Evolutionary conservation across 1,140 invertebrate genomes (phyloP).

Genomic region (Lamellibrachia luymesi): DNA sequence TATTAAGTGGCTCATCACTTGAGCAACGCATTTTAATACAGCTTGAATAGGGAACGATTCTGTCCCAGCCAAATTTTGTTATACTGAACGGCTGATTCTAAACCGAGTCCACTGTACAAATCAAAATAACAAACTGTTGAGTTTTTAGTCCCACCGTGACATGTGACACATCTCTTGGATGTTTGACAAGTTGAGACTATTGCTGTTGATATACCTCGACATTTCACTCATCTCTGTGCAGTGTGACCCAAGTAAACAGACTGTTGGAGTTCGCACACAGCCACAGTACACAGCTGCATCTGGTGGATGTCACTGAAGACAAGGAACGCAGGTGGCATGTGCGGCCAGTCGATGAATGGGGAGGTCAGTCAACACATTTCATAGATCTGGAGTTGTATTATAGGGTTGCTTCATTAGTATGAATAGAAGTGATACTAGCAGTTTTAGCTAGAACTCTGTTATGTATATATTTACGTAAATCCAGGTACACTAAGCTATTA

Average conservation of each 20-base stretch:
- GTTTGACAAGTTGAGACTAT: not conserved
- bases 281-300: not conserved
- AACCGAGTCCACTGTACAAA: too few species aligned
- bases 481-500: too few species aligned
- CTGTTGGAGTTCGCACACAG: not conserved
- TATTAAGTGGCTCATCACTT: too few species aligned
- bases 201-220: not conserved
- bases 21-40: too few species aligned
- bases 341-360: not conserved
- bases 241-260: not conserved
- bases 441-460: not conserved
- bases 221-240: not conserved
- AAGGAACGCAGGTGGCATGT: not conserved
- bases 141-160: too few species aligned
- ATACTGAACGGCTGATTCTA: too few species aligned
- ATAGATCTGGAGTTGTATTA: not conserved
- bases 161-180: not conserved
- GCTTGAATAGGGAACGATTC: too few species aligned
- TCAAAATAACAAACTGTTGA: too few species aligned
- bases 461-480: not conserved
- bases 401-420: not conserved
- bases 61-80: too few species aligned
- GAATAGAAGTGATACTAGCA: not conserved
- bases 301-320: not conserved
- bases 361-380: not conserved